Conservation (phyloP, 2,113 vertebrate species). For the Beaufortia kweichowensis region DNA sequence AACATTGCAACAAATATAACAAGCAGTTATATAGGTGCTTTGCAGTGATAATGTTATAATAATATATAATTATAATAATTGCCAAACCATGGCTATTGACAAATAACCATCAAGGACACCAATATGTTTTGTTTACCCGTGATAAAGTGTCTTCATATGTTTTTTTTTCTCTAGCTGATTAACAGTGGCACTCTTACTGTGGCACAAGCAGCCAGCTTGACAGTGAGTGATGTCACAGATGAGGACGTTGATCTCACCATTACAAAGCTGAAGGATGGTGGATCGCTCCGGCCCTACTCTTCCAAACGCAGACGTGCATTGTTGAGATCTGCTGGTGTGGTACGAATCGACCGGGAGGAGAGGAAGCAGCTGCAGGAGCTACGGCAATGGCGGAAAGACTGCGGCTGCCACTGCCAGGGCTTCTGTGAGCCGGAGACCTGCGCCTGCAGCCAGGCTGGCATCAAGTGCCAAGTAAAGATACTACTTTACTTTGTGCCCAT, state of each 20-base stretch:
- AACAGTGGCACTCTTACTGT: conserved; percentile 80
- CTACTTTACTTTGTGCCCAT: neutral
- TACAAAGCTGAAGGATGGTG: conserved; percentile 78
- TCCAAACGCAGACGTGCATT: conserved; percentile 85
- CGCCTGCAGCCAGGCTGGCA: conserved; percentile 90
- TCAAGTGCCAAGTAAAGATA: conserved; percentile 90
- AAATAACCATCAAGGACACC: too few relatives aligned
- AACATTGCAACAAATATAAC: too few relatives aligned
- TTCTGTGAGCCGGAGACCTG: conserved; percentile 95
- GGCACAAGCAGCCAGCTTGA: conserved; percentile 82
- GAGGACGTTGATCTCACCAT: conserved; percentile 78
- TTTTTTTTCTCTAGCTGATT: conserved; percentile 74
- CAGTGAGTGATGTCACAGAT: conserved; percentile 84
- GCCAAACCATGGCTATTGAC: too few relatives aligned
- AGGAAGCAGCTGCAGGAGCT: conserved; percentile 91
- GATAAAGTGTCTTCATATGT: neutral
- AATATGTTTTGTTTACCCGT: too few relatives aligned
- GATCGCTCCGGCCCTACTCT: conserved; percentile 86
- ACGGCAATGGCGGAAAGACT: conserved; percentile 88
- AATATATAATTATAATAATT: too few relatives aligned
- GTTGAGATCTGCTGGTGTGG: conserved; percentile 85
- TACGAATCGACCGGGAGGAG: conserved; percentile 92
- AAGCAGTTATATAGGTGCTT: too few relatives aligned
- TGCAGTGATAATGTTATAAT: too few relatives aligned
- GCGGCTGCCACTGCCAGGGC: conserved; percentile 87